Evolutionary conservation across 1,140 invertebrate genomes (phyloP).

Genomic region (Octopus bimaculoides): DNA sequence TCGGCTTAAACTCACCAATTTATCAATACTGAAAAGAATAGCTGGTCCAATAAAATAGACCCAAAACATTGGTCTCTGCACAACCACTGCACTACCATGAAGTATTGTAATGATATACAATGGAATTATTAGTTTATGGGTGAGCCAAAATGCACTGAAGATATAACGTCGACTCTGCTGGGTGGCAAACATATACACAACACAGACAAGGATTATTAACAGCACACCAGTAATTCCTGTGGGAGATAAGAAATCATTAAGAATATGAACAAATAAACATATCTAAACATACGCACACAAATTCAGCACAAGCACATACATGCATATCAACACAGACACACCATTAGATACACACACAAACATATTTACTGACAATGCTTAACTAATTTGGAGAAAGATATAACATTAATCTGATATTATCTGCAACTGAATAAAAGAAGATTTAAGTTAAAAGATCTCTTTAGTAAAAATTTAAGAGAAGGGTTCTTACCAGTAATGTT

Average conservation of each 20-base stretch:
- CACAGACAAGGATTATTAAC: conserved; percentile 88
- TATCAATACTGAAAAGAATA: conserved; percentile 85
- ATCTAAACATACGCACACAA: too few species aligned
- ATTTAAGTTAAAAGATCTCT: too few species aligned
- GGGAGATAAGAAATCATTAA: conserved; percentile 38
- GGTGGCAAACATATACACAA: conserved; percentile 97
- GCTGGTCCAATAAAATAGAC: conserved; percentile 94
- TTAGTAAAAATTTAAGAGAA: too few species aligned
- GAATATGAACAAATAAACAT: too few species aligned
- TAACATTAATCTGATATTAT: too few species aligned
- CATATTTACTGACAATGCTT: too few species aligned
- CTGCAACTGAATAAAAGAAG: too few species aligned
- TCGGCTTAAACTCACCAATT: conserved; percentile 76
- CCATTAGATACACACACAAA: too few species aligned
- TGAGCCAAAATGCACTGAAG: conserved; percentile 78
- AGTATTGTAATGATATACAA: conserved; percentile 88
- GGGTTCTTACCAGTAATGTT: conserved; percentile 78
- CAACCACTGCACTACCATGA: conserved; percentile 91
- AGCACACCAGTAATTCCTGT: conserved; percentile 90
- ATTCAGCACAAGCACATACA: too few species aligned
- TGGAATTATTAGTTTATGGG: conserved; percentile 90
- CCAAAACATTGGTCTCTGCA: conserved; percentile 79
- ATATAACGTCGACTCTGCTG: conserved; percentile 85
- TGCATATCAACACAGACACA: too few species aligned
- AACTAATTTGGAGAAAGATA: too few species aligned